Evolutionary conservation across 2,113 vertebrate species (phyloP), one percentile per base, ranked within the genome.

Genomic region (Loxodonta africana): DNA sequence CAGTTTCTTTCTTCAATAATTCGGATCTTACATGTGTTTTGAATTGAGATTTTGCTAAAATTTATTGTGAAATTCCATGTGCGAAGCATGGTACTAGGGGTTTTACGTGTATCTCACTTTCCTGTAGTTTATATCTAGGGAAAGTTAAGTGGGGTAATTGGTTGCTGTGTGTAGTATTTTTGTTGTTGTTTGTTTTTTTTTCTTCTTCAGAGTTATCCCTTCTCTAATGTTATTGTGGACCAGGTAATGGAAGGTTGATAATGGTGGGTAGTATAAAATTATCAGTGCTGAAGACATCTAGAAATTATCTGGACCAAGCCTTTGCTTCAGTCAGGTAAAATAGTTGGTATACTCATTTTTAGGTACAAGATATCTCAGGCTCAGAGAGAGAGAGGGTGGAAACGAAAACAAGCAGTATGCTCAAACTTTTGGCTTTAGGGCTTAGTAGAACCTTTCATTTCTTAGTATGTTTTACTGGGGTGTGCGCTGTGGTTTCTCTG

Each of bases 191-290:
- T 1, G 62, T 92, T 80, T 20, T 57, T 60, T 51, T 26, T 88
- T 94, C 92, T 84, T 84, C 18, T 44, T 90, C 77, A 90, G 21
- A 91, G n/a, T 91, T 74, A 89, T 14, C 60, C 30, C 37, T 51
- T 90, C 28, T 90, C 18, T 97, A 82, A 83, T 96, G 95, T 96
- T 96, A 76, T 53, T 90, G 33, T 95, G 83, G 4, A 77, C 14
- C 41, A 63, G 90, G 62, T 88, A 92, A 30, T 91, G 67, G 71
- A 84, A 17, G 20, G 46, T 82, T 73, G 60, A 33, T 87, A 74
- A 57, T 82, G 67, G 53, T 80, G 92, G 37, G 25, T 81, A 33
- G 62, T 84, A 65, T 76, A 69, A 85, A 78, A 67, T 85, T 21
- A 46, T 77, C 51, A 93, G 91, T 73, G 88, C 51, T n/a, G 14